Base-by-base conservation (phyloP, 2,797 vertebrate species). In the Acanthurus leucopareius region DNA sequence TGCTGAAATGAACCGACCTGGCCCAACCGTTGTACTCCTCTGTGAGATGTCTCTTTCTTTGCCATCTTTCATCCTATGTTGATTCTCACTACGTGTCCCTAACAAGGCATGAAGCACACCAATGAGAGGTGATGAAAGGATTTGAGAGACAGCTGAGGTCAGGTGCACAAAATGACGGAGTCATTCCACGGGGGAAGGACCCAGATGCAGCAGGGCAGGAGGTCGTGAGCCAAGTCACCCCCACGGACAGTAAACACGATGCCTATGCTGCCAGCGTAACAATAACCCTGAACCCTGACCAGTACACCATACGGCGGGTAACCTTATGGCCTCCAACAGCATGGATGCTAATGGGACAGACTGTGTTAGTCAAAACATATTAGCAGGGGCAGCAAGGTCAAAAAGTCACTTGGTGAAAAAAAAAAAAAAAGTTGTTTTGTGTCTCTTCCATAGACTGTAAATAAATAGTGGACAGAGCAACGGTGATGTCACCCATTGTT, bases 291-390 rank as follows among this genome's bases (percentile, higher is more conserved):
- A 91, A 87, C 87, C 45, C 77, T 75, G 82, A 84, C 87, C 78
- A 1, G 20, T 67, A 75, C 83, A 83, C 59, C 90, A 85, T 85
- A 82, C 61, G 84, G 76, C 20, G 42, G 54, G 47, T 20, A 79
- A 89, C 80, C 90, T 38, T 1, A 10, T 64, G 65, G 73, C 83
- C 76, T 52, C 57, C 38, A 40, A 86, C 89, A 86, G 86, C 86
- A 69, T 49, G 77, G 72, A 88, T 87, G 85, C 89, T 94, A 91
- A 93, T 92, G 89, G 82, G 75, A 88, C 89, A 91, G 89, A 77
- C 85, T 83, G 86, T 82, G 78, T 72, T 86, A 83, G 87, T 89
- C 91, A 77, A 82, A 89, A 88, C 52, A 84, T 87, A 91, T 94
- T 92, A 92, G 88, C 65, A 2, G 77, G 52, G 68, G 70, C 66